Evolutionary conservation across 2,113 vertebrate species (phyloP).

Genomic region (Urocynchramus pylzowi): DNA sequence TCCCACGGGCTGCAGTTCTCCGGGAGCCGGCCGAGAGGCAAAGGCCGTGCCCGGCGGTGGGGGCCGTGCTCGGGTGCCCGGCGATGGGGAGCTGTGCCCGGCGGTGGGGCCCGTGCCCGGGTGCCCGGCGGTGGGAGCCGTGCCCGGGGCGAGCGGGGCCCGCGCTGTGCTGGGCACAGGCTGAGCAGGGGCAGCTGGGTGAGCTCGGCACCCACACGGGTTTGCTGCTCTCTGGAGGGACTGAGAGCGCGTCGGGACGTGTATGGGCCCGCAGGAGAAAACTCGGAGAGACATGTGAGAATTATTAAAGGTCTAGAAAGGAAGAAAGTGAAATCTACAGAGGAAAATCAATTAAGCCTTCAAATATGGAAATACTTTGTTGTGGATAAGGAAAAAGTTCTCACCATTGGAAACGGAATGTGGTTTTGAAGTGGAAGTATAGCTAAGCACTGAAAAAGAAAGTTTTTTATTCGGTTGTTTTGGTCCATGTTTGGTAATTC

Average conservation of each 20-base stretch:
- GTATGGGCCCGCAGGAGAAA: rapidly evolving
- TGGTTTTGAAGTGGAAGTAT: neutral
- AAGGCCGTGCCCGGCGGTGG: too few relatives aligned
- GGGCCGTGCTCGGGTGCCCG: too few relatives aligned
- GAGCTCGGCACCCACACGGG: too few relatives aligned
- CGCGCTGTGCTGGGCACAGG: neutral
- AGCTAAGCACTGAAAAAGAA: neutral
- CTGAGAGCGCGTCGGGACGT: too few relatives aligned
- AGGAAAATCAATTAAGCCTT: neutral
- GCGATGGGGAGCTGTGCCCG: too few relatives aligned
- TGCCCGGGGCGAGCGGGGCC: neutral
- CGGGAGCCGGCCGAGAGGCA: too few relatives aligned
- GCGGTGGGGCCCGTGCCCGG: too few relatives aligned
- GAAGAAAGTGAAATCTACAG: too few relatives aligned
- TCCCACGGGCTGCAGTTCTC: neutral
- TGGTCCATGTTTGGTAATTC: neutral
- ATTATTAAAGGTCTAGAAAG: neutral
- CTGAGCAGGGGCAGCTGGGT: rapidly evolving
- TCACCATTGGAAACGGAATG: neutral
- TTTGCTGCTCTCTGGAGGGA: rapidly evolving
- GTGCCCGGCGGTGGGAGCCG: too few relatives aligned
- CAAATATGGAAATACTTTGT: neutral
- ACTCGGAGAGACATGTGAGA: rapidly evolving
- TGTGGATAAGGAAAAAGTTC: neutral
- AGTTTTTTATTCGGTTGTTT: neutral